phyloP scores from a whole-genome alignment of 1,140 invertebrate species.

The Zaprionus davidi region DNA sequence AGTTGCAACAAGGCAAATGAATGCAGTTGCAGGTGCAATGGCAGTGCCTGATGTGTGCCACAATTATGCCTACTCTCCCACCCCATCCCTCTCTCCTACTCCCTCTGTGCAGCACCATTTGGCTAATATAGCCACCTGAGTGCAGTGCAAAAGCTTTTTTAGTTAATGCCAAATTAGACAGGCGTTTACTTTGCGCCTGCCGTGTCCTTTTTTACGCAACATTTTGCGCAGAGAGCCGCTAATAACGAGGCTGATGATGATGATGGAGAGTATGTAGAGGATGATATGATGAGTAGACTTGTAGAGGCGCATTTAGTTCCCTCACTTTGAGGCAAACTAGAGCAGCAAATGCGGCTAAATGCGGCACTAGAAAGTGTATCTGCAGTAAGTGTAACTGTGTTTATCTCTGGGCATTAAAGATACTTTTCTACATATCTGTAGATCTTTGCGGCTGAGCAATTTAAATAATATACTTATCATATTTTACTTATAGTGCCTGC shows the following conservation, averaged over 20 bases:
- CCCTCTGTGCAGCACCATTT: constrained; percentile 17
- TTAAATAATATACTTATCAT: background rate
- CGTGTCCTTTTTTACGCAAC: constrained; percentile 72
- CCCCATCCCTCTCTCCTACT: background rate
- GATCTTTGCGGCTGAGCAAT: background rate
- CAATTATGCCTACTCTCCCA: constrained; percentile 48
- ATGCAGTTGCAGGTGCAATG: constrained; percentile 21
- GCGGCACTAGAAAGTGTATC: background rate
- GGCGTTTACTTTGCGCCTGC: constrained; percentile 52
- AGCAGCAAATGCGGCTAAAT: constrained; percentile 26
- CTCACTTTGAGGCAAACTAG: constrained; percentile 6
- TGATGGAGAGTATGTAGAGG: background rate
- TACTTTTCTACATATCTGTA: background rate
- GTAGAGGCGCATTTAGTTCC: background rate
- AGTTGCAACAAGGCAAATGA: constrained; percentile 23
- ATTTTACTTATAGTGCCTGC: background rate
- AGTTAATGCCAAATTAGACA: constrained; percentile 76
- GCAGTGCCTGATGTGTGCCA: constrained; percentile 30
- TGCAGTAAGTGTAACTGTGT: background rate
- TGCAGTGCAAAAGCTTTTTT: constrained; percentile 49
- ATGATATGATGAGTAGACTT: background rate
- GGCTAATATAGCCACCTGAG: constrained; percentile 42
- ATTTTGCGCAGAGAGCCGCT: constrained; percentile 24
- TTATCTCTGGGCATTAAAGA: background rate
- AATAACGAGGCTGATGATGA: constrained; percentile 11